Percentiles rank a stretch among this genome's conserved stretches.
Conservation (phyloP, 2,797 vertebrate genomes). For the Triplophysa yarkandensis region DNA sequence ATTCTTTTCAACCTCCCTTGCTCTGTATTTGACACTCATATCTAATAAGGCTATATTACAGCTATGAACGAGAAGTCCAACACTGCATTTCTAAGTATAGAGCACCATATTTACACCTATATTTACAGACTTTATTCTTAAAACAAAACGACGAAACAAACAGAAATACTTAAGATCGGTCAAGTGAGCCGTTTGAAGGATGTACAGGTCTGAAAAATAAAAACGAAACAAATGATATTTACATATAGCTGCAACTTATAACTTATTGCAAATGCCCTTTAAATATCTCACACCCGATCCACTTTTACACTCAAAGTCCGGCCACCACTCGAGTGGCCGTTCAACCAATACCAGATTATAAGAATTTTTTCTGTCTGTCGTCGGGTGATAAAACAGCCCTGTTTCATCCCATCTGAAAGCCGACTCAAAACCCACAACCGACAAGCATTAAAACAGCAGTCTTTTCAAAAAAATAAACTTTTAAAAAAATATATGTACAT, state of each 20-base stretch:
- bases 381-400: conserved; percentile 33
- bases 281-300: conserved; percentile 63
- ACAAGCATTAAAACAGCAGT: conserved; percentile 67
- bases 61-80: conserved; percentile 87
- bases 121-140: conserved; percentile 82
- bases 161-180: conserved; percentile 60
- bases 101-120: conserved; percentile 88
- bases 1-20: conserved; percentile 68
- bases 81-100: conserved; percentile 79
- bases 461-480: conserved; percentile 70
- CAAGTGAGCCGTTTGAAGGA: conserved; percentile 82
- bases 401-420: conserved; percentile 30
- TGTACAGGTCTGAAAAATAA: conserved; percentile 73
- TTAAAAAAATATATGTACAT: conserved; percentile 69
- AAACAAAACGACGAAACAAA: conserved; percentile 54
- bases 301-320: conserved; percentile 46
- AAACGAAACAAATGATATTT: conserved; percentile 74
- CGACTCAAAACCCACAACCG: conserved; percentile 41
- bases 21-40: conserved; percentile 72
- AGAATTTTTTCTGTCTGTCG: too few species aligned
- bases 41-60: conserved; percentile 92
- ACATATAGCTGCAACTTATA: conserved; percentile 92
- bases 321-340: conserved; percentile 39
- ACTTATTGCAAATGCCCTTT: conserved; percentile 98
- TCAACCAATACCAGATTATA: conserved; percentile 8